phyloP scores from a whole-genome alignment of 2,113 vertebrate species.

The Probosciger aterrimus region DNA sequence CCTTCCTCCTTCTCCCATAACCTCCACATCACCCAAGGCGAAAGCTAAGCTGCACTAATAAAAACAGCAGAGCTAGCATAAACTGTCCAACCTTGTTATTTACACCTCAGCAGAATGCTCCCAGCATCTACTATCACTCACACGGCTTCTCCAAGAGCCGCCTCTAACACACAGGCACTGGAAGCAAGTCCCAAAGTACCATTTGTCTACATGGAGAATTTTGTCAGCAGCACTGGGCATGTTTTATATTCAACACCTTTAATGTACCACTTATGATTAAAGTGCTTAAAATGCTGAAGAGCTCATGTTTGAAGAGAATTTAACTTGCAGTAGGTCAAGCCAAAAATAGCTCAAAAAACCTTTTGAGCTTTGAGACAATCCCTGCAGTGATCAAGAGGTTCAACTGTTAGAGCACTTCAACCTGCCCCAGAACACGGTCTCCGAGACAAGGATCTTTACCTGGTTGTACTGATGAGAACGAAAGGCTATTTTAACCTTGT shows the following conservation, averaged over 20 bases:
- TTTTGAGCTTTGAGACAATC: not conserved
- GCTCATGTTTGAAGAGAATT: not conserved
- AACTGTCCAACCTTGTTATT: conserved; percentile 54
- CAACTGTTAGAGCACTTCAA: not conserved
- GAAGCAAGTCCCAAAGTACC: not conserved
- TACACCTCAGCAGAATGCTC: conserved; percentile 40
- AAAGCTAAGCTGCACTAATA: conserved; percentile 26
- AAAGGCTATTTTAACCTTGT: not conserved
- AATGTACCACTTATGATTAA: not conserved
- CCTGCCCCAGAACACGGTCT: not conserved
- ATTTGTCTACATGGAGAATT: rapidly evolving
- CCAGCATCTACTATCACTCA: not conserved
- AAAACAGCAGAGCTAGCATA: conserved; percentile 30
- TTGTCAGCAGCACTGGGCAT: not conserved
- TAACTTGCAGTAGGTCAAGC: not conserved
- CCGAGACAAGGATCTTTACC: not conserved
- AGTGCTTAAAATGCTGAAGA: not conserved
- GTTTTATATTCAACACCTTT: not conserved
- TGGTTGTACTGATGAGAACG: not conserved
- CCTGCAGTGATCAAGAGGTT: not conserved
- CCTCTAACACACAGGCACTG: not conserved
- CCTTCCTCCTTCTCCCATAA: conserved; percentile 16
- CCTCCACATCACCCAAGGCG: not conserved
- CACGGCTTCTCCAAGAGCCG: not conserved
- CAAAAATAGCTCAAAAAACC: not conserved